Conservation (phyloP, 2,797 vertebrate species). For the Anguilla obscura region DNA sequence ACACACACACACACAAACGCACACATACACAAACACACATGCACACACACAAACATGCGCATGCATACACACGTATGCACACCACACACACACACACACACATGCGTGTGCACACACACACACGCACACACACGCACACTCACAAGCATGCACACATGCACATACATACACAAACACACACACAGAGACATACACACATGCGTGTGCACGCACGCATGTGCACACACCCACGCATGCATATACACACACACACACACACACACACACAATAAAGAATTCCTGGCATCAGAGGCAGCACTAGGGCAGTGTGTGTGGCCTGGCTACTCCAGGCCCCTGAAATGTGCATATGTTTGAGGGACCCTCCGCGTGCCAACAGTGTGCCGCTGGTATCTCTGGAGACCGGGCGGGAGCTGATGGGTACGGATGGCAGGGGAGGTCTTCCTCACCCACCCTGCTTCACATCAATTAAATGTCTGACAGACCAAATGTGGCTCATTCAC, state of each 20-base stretch:
- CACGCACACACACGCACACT: not conserved
- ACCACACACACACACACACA: constrained; percentile 4
- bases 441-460: constrained; percentile 45
- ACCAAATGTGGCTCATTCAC: not conserved
- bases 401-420: not conserved
- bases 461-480: constrained; percentile 39
- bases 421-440: not conserved
- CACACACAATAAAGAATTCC: constrained; percentile 1
- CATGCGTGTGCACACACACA: not conserved
- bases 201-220: not conserved
- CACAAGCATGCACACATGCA: not conserved
- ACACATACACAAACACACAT: not conserved
- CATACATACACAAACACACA: not conserved
- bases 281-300: not conserved
- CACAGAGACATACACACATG: not conserved
- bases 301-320: constrained; percentile 2
- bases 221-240: constrained; percentile 4
- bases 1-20: constrained; percentile 1
- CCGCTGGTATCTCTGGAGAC: not conserved
- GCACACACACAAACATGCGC: too few relatives aligned
- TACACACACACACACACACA: not conserved
- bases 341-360: not conserved
- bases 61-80: too few relatives aligned
- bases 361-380: not conserved
- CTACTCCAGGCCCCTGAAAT: not conserved